Conservation (phyloP, 2,113 vertebrate species). For the Desmodus rotundus region DNA sequence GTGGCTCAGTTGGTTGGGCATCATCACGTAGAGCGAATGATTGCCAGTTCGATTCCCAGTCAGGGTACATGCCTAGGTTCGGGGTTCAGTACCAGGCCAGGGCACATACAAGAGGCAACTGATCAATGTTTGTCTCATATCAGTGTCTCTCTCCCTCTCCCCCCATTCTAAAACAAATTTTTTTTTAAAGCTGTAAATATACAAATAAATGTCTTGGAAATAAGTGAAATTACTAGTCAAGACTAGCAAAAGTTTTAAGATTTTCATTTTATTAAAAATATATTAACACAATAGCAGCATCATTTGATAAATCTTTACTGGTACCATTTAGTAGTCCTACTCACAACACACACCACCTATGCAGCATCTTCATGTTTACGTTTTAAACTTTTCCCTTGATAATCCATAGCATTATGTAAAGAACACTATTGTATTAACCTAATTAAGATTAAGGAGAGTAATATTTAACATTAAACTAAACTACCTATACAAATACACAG, state of each 20-base stretch:
- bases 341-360: slow-evolving; percentile 61
- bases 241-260: slow-evolving; percentile 34
- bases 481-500: slow-evolving; percentile 14
- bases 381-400: slow-evolving; percentile 25
- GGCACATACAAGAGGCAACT: no score
- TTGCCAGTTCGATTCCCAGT: no score
- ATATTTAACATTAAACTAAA: slow-evolving; percentile 26
- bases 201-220: not conserved
- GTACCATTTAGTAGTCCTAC: slow-evolving; percentile 51
- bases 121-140: no score
- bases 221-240: slow-evolving; percentile 51
- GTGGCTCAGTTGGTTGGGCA: no score
- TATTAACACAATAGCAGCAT: slow-evolving; percentile 56
- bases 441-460: slow-evolving; percentile 25
- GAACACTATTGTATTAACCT: not conserved
- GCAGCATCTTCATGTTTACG: slow-evolving; percentile 1
- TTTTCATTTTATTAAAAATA: slow-evolving; percentile 76
- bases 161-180: no score
- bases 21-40: no score
- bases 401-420: slow-evolving; percentile 14
- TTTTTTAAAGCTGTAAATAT: not conserved
- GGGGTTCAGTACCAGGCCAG: no score
- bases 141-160: no score
- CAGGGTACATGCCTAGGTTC: no score
- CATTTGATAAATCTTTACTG: slow-evolving; percentile 57